Evolutionary conservation across 2,113 vertebrate species (phyloP).

Genomic region (Isurus oxyrinchus): DNA sequence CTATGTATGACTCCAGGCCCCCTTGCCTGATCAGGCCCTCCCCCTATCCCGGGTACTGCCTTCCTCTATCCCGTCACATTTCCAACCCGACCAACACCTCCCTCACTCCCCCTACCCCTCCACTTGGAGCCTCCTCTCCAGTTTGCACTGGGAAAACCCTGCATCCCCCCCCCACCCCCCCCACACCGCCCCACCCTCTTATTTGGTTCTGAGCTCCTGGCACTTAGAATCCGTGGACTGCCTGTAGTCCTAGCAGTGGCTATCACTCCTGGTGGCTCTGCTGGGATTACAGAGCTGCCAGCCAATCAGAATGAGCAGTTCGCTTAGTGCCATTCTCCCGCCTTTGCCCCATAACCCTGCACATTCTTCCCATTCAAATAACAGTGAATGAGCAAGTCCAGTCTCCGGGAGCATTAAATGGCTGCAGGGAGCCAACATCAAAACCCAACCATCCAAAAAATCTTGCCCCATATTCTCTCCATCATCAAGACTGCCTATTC

Average conservation of each 20-base stretch:
- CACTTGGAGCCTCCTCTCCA: too few relatives aligned
- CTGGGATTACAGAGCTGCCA: neutral
- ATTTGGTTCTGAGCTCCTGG: neutral
- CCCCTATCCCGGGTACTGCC: too few relatives aligned
- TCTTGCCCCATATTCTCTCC: neutral
- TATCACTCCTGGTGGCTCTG: neutral
- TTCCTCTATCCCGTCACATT: too few relatives aligned
- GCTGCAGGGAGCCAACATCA: neutral
- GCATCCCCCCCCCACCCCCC: too few relatives aligned
- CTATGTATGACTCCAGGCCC: too few relatives aligned
- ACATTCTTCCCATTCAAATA: too few relatives aligned
- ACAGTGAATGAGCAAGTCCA: neutral
- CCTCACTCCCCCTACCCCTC: too few relatives aligned
- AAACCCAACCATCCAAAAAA: neutral
- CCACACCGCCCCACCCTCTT: neutral
- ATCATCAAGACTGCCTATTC: neutral
- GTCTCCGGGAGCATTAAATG: neutral
- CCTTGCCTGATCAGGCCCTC: neutral
- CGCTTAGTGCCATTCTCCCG: too few relatives aligned
- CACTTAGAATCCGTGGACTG: neutral
- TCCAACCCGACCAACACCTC: too few relatives aligned
- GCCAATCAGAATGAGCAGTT: neutral
- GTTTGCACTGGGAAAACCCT: too few relatives aligned
- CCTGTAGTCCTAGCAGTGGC: neutral
- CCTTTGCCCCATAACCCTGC: too few relatives aligned